phyloP scores from a whole-genome alignment of 92 coral and sea anemone species.

The Bergia sp. region DNA sequence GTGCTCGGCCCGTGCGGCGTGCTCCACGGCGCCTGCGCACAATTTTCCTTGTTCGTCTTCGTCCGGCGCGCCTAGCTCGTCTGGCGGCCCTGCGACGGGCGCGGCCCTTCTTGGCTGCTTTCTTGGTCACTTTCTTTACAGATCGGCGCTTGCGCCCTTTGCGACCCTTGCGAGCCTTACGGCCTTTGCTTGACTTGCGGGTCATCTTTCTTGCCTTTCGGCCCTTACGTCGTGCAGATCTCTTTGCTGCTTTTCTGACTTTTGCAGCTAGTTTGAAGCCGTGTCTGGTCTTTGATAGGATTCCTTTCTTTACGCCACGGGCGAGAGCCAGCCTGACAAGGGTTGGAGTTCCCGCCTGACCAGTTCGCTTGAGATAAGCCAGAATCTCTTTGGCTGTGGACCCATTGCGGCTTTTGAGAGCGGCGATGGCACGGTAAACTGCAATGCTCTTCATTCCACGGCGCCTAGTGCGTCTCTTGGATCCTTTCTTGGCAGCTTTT shows the following conservation, averaged over 20 bases:
- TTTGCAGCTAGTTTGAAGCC: conserved; percentile 64
- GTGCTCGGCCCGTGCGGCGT: conserved; percentile 24
- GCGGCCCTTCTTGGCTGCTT: conserved; percentile 38
- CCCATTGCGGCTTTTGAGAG: conserved; percentile 76
- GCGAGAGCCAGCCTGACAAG: conserved; percentile 75
- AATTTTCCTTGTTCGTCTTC: conserved; percentile 29
- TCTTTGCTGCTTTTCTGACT: conserved; percentile 35
- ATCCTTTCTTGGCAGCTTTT: conserved; percentile 46
- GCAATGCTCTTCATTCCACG: conserved; percentile 61
- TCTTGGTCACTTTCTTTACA: conserved; percentile 41
- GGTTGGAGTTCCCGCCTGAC: conserved; percentile 48
- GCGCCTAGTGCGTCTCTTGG: conserved; percentile 51
- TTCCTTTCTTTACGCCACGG: conserved; percentile 74
- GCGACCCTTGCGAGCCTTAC: conserved; percentile 37
- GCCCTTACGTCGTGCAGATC: conserved; percentile 38
- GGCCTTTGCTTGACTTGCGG: conserved; percentile 16
- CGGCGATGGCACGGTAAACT: conserved; percentile 74
- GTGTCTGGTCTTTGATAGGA: conserved; percentile 62
- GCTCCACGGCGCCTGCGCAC: conserved; percentile 36
- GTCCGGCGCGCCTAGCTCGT: conserved; percentile 32
- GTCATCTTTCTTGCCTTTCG: conserved; percentile 36
- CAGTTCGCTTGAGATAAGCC: conserved; percentile 60
- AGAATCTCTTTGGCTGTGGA: conserved; percentile 71
- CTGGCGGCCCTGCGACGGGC: conserved; percentile 37
- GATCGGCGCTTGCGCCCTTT: conserved; percentile 50